Conservation (phyloP, 2,113 vertebrate species). For the Syngnathus typhle region DNA sequence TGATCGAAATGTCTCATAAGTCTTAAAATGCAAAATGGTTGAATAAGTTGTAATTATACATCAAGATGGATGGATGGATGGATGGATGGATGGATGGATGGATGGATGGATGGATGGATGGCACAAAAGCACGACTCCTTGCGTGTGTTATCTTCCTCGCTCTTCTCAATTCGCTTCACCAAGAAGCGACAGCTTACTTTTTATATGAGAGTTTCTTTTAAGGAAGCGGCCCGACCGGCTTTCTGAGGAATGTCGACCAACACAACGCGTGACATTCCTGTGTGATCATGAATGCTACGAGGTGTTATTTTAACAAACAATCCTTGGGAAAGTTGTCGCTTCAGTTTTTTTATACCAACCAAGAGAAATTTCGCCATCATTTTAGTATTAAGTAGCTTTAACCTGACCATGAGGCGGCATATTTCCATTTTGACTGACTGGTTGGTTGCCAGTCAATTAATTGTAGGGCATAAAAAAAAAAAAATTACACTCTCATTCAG, state of each 20-base stretch:
- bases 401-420: no score
- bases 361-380: background rate
- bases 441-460: no score
- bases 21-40: no score
- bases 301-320: conserved; percentile 21
- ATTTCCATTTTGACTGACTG: no score
- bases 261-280: conserved; percentile 60
- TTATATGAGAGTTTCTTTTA: conserved; percentile 15
- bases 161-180: background rate
- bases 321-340: conserved; percentile 16
- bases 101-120: no score
- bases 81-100: no score
- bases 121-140: conserved; percentile 1
- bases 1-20: no score
- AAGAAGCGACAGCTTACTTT: background rate
- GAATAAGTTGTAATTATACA: no score
- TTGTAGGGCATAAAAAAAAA: no score
- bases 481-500: no score
- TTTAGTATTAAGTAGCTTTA: no score
- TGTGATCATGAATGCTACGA: background rate
- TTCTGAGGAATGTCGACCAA: conserved; percentile 62
- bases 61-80: no score
- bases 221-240: conserved; percentile 1
- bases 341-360: background rate
- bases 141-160: background rate